Evolutionary conservation across 1,140 invertebrate genomes (phyloP), one percentile per base, ranked within the genome.

Genomic region (Aricia agestis): DNA sequence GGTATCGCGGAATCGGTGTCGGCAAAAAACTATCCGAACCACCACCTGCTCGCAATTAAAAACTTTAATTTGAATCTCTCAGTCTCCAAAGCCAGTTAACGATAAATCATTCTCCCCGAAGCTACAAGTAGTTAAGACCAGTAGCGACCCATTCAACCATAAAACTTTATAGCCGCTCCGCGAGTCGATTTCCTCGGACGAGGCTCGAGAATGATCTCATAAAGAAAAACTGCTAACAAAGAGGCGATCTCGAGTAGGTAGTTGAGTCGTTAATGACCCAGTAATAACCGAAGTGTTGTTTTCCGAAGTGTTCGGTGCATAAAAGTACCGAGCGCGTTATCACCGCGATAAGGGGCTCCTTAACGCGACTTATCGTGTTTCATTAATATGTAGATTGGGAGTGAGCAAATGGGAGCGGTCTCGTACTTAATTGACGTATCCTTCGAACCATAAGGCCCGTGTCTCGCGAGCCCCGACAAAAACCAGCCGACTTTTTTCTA

Each of bases 311-410:
- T 41, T 57, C 19, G 11, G 59, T 17, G 17, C 18, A n/a, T 63
- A 61, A 45, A 59, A 61, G 61, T 61, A 63, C 36, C 36, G 59
- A 36, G 63, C 72, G 13, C 70, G 66, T 71, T 76, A 76, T 80
- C 77, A 72, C 67, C 67, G 68, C 71, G 67, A 73, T 77, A 74
- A 76, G 71, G 68, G 68, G 36, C 70, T 74, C 61, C 65, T 76
- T 71, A 69, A 63, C 36, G 59, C 41, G 72, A 68, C 67, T 75
- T 79, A 77, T 77, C 77, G 71, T 77, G 52, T 70, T 67, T 70
- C 77, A 80, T 80, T 77, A 80, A 74, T 72, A 81, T 81, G 77
- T 79, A 77, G 73, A 79, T 81, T 79, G 74, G 57, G 73, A 72
- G 70, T 63, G 52, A 68, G 68, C 71, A 78, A 80, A 81, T 72